Evolutionary conservation across 1,140 invertebrate species (phyloP), one percentile per base, ranked within the genome.

Genomic region (Aphis gossypii): DNA sequence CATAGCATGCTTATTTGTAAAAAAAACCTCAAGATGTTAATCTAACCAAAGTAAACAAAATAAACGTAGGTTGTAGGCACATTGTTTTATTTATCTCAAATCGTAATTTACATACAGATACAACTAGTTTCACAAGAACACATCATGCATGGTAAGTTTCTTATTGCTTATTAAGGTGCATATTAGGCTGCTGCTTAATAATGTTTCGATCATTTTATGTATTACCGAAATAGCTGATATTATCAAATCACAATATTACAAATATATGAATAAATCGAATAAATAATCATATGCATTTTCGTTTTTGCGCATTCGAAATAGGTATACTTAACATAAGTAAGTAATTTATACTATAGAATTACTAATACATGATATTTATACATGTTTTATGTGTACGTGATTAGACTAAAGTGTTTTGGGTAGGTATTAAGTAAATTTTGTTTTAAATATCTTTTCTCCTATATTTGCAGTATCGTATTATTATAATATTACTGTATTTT

Each of bases 71-170:
- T n/a, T 76, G 60, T 76, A 76, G 60, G 84, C 38, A 46, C 25
- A 46, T 46, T 86, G 84, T 86, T 86, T 86, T 46, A 30, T 46
- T 44, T 46, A 25, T 84, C 83, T 84, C 23, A 84, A 84, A 84
- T 30, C 44, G 44, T 44, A n/a, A 86, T 86, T 86, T 86, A 48
- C 84, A 46, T 86, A 86, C 84, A 46, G 84, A 76, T 76, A 76
- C 60, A 86, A 46, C 84, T 20, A 23, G 14, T 86, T 86, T 86
- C 84, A n/a, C 84, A 86, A 86, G 83, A 84, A 84, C 41, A 21
- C 38, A 84, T 21, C 82, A 38, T 11, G 82, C 82, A 83, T 41
- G 41, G 83, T 41, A 5, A 41, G 83, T 84, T 76, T 76, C 60
- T n/a, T n/a, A 18, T 76, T 76, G 30, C 60, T 76, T 76, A 35